Base-by-base conservation (phyloP, 1,140 invertebrate species). In the Drosophila suzukii region DNA sequence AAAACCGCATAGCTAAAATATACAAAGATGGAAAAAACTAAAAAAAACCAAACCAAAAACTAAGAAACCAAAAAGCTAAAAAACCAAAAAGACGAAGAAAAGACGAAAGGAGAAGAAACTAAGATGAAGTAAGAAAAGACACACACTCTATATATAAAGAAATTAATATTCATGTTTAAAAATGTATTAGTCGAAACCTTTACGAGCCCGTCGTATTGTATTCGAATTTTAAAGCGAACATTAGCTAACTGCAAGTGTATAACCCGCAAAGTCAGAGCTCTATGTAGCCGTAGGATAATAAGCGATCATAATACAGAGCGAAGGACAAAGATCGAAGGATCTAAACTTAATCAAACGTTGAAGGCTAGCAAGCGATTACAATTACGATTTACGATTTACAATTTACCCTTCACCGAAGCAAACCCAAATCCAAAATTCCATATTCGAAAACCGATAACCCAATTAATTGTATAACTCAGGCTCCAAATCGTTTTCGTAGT, bases 131-230 rank as follows among this genome's bases (percentile, higher is more conserved):
- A 67, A 51, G 44, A 41, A 41, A 47, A 60, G 63, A 61, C 38
- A 59, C 32, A 82, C 59, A 56, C 65, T 54, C 50, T 76, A 75
- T 82, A 56, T 82, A 71, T 61, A 65, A 70, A 62, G 59, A 67
- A 68, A 44, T 51, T 80, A 86, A 70, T 82, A 88, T 74, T 88
- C 84, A 84, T 89, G 80, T 89, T 88, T 89, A 71, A 78, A 74
- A 43, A 43, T 46, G 76, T 88, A 80, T 84, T 88, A 89, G 84
- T 83, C 51, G 53, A 79, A 83, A 79, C 75, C 70, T 85, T 86
- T 82, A 83, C 47, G 47, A 32, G 11, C 47, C 24, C n/a, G 7
- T 27, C 47, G 20, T 13, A 13, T 47, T 20, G 70, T 80, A 67
- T 84, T 85, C 58, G 63, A 78, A 73, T 85, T 86, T 89, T 75